A percentile compares a stretch with the other conserved stretches of the same genome.
phyloP scores from a whole-genome alignment of 2,888 invertebrate species.

The Corbicula japonica region DNA sequence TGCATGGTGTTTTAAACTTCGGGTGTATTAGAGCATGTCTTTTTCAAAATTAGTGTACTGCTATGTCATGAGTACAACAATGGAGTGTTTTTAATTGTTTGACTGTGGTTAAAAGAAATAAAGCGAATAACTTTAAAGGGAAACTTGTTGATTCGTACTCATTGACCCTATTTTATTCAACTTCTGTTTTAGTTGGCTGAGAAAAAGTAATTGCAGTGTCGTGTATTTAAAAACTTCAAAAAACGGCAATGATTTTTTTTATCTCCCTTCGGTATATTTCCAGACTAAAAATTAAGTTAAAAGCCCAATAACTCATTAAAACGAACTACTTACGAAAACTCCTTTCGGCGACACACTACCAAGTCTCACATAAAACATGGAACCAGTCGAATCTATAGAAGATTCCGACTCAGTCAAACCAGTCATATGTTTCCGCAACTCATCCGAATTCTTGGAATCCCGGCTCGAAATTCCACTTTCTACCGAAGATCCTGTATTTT shows the following conservation, averaged over 20 bases:
- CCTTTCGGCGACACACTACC: conserved; percentile 57
- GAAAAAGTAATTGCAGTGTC: too few relatives aligned
- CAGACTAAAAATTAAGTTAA: too few relatives aligned
- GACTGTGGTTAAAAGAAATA: too few relatives aligned
- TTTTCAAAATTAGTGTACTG: neutral
- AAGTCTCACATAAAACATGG: conserved; percentile 53
- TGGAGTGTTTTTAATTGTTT: too few relatives aligned
- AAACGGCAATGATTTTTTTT: too few relatives aligned
- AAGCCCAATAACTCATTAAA: too few relatives aligned
- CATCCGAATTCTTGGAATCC: conserved; percentile 17
- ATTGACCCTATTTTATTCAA: too few relatives aligned
- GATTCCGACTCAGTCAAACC: neutral
- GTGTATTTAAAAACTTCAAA: too few relatives aligned
- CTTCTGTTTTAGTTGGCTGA: too few relatives aligned
- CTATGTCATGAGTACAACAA: neutral
- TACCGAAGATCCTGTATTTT: neutral
- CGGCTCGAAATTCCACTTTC: conserved; percentile 1
- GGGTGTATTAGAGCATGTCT: neutral
- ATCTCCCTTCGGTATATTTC: too few relatives aligned
- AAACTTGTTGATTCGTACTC: too few relatives aligned
- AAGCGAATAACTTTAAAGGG: too few relatives aligned
- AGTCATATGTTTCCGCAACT: neutral
- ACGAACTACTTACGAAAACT: conserved; percentile 65
- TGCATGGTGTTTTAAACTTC: neutral
- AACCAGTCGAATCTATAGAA: conserved; percentile 20